Percentiles rank a stretch among this genome's conserved stretches.
These are phyloP conservation scores for Neosilurus hyrtlii DNA, from an alignment of 2,797 vertebrate species.

Conservation along the genomic window DNA sequence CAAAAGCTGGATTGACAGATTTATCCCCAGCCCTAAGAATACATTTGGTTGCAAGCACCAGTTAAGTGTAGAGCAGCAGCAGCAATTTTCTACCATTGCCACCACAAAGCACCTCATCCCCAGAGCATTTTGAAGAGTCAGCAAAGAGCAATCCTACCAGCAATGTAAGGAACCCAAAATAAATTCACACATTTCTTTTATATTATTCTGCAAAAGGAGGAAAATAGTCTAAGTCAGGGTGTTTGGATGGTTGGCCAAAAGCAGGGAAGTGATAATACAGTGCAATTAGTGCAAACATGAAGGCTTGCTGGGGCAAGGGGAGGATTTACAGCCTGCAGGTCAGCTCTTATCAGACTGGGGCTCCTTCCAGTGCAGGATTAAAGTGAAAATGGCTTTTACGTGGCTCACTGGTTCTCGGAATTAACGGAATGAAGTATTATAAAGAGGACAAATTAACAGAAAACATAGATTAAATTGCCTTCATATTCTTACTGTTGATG, in stretches of 20 bases:
- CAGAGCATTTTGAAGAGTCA: slow-evolving; percentile 46
- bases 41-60: slow-evolving; percentile 46
- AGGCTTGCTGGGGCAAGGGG: slow-evolving; percentile 38
- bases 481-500: slow-evolving; percentile 10
- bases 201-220: slow-evolving; percentile 22
- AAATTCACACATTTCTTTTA: slow-evolving; percentile 28
- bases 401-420: slow-evolving; percentile 53
- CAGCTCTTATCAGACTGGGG: slow-evolving; percentile 54
- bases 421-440: slow-evolving; percentile 53
- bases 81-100: slow-evolving; percentile 54
- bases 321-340: slow-evolving; percentile 57
- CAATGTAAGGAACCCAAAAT: slow-evolving; percentile 44
- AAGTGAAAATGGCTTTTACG: slow-evolving; percentile 59
- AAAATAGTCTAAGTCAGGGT: slow-evolving; percentile 46
- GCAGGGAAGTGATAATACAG: slow-evolving; percentile 46
- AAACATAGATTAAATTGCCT: slow-evolving; percentile 38
- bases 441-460: slow-evolving; percentile 53
- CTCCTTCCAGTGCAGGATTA: slow-evolving; percentile 51
- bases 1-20: slow-evolving; percentile 41
- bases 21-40: slow-evolving; percentile 43
- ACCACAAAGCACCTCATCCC: slow-evolving; percentile 45
- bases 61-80: slow-evolving; percentile 48
- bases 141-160: slow-evolving; percentile 51
- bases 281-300: slow-evolving; percentile 57
- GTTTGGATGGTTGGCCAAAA: slow-evolving; percentile 42